A percentile compares a stretch with the other conserved stretches of the same genome.
Conservation (phyloP, 2,113 vertebrate species). For the Misgurnus mizolepis region DNA sequence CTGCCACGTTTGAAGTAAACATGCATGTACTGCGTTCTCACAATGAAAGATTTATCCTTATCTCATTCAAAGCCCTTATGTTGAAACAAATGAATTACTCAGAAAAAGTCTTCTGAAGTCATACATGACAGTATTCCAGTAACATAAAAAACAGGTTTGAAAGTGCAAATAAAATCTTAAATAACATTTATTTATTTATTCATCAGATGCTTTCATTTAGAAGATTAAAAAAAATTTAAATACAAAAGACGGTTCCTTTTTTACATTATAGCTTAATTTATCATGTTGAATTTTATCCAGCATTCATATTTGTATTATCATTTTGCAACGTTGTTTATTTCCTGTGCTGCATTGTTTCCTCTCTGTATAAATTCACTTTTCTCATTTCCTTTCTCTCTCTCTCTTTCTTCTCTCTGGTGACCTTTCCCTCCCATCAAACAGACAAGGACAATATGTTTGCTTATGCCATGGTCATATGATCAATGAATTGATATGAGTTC, state of each 20-base stretch:
- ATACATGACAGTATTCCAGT: no score
- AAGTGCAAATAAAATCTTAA: no score
- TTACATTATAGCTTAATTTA: background rate
- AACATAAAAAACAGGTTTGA: no score
- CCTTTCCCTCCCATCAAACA: constrained; percentile 54
- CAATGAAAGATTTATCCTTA: no score
- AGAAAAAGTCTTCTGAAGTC: no score
- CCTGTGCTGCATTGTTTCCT: background rate
- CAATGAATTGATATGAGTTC: constrained; percentile 68
- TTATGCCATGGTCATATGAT: constrained; percentile 63
- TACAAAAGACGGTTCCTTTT: no score
- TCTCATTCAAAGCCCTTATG: no score
- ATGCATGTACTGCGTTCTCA: background rate
- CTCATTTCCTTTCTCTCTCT: constrained; percentile 1
- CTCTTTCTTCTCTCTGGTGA: constrained; percentile 25
- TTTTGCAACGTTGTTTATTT: background rate
- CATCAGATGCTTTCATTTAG: no score
- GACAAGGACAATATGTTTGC: constrained; percentile 56
- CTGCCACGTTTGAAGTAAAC: constrained; percentile 31
- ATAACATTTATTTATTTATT: no score
- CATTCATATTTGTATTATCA: background rate
- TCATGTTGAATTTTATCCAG: no score
- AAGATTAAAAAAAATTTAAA: no score
- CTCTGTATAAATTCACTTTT: constrained; percentile 13
- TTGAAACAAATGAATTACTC: no score